A percentile compares a stretch with the other conserved stretches of the same genome.
These are phyloP conservation scores for Spisula subtruncata DNA, from an alignment of 2,888 invertebrate genomes.

Conservation along the genomic window DNA sequence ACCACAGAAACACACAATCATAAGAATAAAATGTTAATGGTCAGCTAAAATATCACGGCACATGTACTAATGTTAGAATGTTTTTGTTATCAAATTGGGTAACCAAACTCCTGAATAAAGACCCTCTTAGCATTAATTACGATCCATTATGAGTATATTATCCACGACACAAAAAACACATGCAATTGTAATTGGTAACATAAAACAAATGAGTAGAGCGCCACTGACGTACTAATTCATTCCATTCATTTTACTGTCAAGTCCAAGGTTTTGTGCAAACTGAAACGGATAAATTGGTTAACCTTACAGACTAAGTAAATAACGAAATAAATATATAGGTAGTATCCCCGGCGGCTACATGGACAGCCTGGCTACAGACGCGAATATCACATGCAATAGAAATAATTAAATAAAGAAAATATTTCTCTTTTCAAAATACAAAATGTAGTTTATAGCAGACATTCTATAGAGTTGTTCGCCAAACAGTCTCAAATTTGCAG, in stretches of 20 bases:
- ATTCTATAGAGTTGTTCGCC: not conserved
- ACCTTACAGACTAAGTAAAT: not conserved
- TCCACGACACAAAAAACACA: not conserved
- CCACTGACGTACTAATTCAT: conserved; percentile 1
- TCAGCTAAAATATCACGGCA: no score
- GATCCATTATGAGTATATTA: not conserved
- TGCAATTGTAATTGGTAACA: not conserved
- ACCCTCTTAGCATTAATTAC: not conserved
- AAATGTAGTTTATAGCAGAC: not conserved
- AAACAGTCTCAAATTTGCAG: not conserved
- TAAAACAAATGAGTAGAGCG: not conserved
- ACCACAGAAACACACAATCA: no score
- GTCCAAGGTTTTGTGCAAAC: not conserved
- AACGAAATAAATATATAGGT: not conserved
- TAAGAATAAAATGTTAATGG: no score
- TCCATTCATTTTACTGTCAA: not conserved
- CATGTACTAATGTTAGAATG: no score
- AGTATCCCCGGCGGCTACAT: not conserved
- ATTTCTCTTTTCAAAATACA: not conserved
- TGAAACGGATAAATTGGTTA: not conserved
- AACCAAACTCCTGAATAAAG: not conserved
- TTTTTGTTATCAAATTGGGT: not conserved
- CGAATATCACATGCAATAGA: not conserved
- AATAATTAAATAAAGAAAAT: conserved; percentile 9
- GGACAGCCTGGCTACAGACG: not conserved